A percentile compares a stretch with the other conserved stretches of the same genome.
phyloP scores from a whole-genome alignment of 2,888 invertebrate genomes.

The Bellardia bayeri region DNA sequence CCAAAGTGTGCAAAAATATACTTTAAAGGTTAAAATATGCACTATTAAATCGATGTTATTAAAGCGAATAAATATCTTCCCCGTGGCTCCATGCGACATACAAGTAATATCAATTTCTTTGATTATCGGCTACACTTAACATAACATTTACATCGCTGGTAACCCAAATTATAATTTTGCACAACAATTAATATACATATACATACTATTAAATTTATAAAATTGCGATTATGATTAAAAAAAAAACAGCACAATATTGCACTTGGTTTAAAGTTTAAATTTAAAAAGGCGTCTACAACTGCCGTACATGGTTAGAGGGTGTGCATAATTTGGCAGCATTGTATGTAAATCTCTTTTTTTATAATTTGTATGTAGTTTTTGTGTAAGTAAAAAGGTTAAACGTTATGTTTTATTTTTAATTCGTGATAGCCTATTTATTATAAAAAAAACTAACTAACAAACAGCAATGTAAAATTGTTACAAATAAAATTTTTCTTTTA shows the following conservation, averaged over 20 bases:
- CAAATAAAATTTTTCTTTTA: not conserved
- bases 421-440: no score
- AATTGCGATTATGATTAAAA: not conserved
- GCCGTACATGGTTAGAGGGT: slow-evolving; percentile 42
- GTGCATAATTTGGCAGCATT: slow-evolving; percentile 62
- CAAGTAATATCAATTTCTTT: not conserved
- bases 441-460: not conserved
- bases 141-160: not conserved
- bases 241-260: no score
- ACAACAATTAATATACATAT: not conserved
- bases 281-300: slow-evolving; percentile 54
- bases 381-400: slow-evolving; percentile 30
- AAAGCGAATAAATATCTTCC: no score
- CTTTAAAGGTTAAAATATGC: no score
- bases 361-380: slow-evolving; percentile 11
- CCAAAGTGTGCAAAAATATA: no score
- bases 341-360: slow-evolving; percentile 54
- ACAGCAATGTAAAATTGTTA: not conserved
- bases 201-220: not conserved
- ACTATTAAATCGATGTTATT: no score
- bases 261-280: not conserved
- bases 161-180: slow-evolving; percentile 4
- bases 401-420: not conserved
- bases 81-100: not conserved
- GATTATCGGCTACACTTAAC: not conserved